phyloP scores from a whole-genome alignment of 92 coral and sea anemone species.

The Epizoanthus scotinus region DNA sequence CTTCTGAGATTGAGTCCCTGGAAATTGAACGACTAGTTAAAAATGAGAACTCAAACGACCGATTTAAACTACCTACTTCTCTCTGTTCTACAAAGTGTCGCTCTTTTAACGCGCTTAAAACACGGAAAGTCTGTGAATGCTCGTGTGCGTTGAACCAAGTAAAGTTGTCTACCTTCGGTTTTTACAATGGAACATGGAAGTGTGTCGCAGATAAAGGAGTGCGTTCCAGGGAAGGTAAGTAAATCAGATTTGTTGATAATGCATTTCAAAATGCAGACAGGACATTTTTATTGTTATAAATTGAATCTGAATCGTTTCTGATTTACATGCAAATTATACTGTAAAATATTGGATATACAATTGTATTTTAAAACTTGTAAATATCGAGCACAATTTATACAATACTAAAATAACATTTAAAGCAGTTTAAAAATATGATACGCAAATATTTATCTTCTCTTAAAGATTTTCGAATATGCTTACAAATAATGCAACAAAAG shows the following conservation, averaged over 20 bases:
- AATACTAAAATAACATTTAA: too few species aligned
- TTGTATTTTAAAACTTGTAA: too few species aligned
- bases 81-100: conserved; percentile 2
- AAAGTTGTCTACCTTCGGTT: conserved; percentile 2
- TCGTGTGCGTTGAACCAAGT: neutral
- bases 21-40: neutral
- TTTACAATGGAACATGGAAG: neutral
- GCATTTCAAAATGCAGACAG: too few species aligned
- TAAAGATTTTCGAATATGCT: too few species aligned
- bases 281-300: too few species aligned
- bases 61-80: neutral
- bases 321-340: too few species aligned
- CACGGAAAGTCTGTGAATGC: neutral
- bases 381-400: too few species aligned
- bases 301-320: too few species aligned
- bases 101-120: neutral
- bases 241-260: neutral
- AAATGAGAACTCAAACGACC: neutral
- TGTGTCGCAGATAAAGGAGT: neutral
- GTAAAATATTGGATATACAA: too few species aligned
- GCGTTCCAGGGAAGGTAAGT: conserved; percentile 16
- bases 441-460: too few species aligned
- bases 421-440: too few species aligned
- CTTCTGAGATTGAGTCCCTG: neutral
- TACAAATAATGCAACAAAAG: too few species aligned